phyloP scores from a whole-genome alignment of 2,888 invertebrate species.

The Meiosimyza decipiens region DNA sequence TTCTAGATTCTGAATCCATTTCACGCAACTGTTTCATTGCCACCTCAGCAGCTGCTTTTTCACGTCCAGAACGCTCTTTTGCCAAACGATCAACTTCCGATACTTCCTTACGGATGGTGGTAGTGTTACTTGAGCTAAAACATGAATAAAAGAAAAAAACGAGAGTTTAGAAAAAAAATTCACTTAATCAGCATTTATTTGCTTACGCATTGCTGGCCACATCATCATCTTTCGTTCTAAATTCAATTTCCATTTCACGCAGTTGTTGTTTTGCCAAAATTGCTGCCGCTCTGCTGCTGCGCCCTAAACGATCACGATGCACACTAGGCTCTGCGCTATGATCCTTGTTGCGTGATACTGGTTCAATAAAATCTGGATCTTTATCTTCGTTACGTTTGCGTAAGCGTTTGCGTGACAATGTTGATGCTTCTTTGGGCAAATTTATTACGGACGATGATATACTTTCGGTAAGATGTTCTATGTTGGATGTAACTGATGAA shows the following conservation, averaged over 20 bases:
- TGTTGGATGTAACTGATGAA: constrained; percentile 1
- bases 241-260: constrained; percentile 36
- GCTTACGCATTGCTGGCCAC: neutral
- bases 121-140: too few relatives aligned
- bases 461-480: neutral
- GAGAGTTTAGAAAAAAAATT: neutral
- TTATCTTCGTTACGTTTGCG: constrained; percentile 51
- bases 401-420: constrained; percentile 51
- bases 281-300: constrained; percentile 27
- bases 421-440: constrained; percentile 2
- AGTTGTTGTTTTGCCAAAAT: constrained; percentile 35
- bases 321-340: constrained; percentile 6
- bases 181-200: neutral
- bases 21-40: constrained; percentile 38
- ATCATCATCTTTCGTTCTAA: constrained; percentile 13
- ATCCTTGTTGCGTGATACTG: constrained; percentile 39
- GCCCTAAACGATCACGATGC: constrained; percentile 29
- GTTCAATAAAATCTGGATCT: constrained; percentile 37
- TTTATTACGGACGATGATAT: neutral
- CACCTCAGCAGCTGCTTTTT: constrained; percentile 25
- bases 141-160: neutral
- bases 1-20: constrained; percentile 34
- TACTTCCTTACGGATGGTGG: too few relatives aligned
- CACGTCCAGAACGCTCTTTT: constrained; percentile 21
- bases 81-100: neutral